Percentiles rank a stretch among this genome's conserved stretches.
These are phyloP conservation scores for Drosophila paulistorum DNA, from an alignment of 1,140 invertebrate species.

Conservation along the genomic window DNA sequence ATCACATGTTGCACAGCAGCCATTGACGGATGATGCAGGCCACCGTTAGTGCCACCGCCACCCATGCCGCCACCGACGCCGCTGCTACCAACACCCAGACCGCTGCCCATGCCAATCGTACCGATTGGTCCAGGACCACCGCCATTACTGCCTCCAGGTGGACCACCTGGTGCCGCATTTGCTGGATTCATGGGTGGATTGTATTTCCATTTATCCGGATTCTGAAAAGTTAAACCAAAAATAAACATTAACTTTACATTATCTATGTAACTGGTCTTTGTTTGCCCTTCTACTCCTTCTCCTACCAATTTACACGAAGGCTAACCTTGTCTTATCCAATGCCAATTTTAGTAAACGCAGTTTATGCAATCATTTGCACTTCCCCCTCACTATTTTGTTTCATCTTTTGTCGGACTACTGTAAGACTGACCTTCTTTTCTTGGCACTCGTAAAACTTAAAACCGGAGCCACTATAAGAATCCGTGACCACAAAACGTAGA, in stretches of 20 bases:
- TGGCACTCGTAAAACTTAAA: background rate
- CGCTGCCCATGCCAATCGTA: conserved; percentile 75
- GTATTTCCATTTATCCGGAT: conserved; percentile 88
- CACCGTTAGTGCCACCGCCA: conserved; percentile 69
- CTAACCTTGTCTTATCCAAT: conserved; percentile 27
- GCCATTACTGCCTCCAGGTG: conserved; percentile 62
- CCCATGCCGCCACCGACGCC: conserved; percentile 38
- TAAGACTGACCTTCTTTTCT: background rate
- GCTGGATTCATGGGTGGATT: conserved; percentile 83
- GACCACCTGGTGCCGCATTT: conserved; percentile 74
- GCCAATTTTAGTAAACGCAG: conserved; percentile 35
- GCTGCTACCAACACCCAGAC: conserved; percentile 55
- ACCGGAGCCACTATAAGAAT: background rate
- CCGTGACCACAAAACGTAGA: background rate
- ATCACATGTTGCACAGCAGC: conserved; percentile 62
- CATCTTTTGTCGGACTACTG: background rate
- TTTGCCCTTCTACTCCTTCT: background rate
- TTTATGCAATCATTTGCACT: conserved; percentile 47
- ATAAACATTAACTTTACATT: conserved; percentile 24
- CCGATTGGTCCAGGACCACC: conserved; percentile 75
- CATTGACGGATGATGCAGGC: conserved; percentile 78
- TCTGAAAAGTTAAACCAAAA: conserved; percentile 82
- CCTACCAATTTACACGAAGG: background rate
- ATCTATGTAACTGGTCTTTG: background rate
- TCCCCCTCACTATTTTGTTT: background rate